These are phyloP conservation scores for Apaloderma vittatum DNA, from an alignment of 2,113 vertebrate species.

Conservation along the genomic window DNA sequence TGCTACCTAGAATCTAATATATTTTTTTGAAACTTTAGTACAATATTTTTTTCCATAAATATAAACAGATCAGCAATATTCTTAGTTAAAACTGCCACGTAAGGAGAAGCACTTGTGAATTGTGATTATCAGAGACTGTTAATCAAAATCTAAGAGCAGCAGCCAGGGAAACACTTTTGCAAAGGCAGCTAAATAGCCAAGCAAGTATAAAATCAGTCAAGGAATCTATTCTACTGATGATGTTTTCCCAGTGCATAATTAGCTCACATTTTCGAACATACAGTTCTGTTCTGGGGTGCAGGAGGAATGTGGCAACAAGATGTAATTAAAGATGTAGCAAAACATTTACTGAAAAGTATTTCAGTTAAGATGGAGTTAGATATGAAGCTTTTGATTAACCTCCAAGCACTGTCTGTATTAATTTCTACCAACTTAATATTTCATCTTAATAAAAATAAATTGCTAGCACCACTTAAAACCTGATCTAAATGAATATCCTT, in stretches of 20 bases:
- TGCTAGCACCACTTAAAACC: not conserved
- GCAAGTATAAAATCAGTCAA: not conserved
- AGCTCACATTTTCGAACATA: not conserved
- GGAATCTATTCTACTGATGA: not conserved
- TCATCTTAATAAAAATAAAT: not conserved
- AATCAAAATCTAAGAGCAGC: conserved; percentile 9
- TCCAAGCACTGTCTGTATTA: not conserved
- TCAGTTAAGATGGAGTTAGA: not conserved
- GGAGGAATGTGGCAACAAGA: not conserved
- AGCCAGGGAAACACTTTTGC: not conserved
- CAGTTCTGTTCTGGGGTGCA: not conserved
- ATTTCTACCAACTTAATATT: not conserved
- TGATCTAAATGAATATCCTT: not conserved
- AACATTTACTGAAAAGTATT: not conserved
- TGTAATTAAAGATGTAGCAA: not conserved
- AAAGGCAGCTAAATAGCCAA: not conserved
- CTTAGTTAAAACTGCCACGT: not conserved
- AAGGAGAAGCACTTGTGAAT: not conserved
- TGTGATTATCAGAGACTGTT: not conserved
- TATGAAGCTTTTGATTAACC: not conserved
- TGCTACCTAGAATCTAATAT: not conserved
- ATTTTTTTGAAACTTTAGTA: not conserved
- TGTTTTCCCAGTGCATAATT: not conserved
- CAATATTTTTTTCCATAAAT: conserved; percentile 1
- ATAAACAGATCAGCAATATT: conserved; percentile 24